These are phyloP conservation scores for Polypedilum vanderplanki DNA, from an alignment of 1,140 invertebrate species.

Conservation along the genomic window DNA sequence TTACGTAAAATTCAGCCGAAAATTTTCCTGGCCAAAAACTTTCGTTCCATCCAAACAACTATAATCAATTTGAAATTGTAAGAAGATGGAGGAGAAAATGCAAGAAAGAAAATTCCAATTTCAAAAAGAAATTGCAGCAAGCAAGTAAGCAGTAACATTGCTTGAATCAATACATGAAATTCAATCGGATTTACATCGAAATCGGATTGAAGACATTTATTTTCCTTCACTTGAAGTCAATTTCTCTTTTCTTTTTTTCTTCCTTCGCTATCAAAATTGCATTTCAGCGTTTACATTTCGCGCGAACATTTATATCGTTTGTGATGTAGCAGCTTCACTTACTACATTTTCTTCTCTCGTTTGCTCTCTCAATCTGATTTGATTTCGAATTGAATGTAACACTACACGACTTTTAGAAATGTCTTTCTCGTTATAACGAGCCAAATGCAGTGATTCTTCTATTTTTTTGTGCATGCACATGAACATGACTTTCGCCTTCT, in stretches of 20 bases:
- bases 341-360: no score
- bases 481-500: not conserved
- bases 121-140: not conserved
- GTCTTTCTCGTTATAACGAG: not conserved
- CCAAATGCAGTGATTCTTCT: not conserved
- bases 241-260: not conserved
- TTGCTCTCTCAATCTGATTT: conserved; percentile 20
- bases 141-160: not conserved
- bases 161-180: conserved; percentile 19
- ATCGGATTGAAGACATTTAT: conserved; percentile 18
- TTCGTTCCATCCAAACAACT: no score
- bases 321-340: not conserved
- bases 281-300: conserved; percentile 23
- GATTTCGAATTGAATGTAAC: not conserved
- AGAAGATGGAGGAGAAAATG: not conserved
- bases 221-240: not conserved
- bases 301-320: conserved; percentile 26
- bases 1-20: no score
- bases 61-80: not conserved
- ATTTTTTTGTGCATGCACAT: not conserved
- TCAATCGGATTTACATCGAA: conserved; percentile 18
- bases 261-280: conserved; percentile 19
- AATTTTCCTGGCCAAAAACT: no score
- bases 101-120: not conserved
- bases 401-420: conserved; percentile 15